These are phyloP conservation scores for Gila orcuttii DNA, from an alignment of 2,113 vertebrate genomes.

Conservation along the genomic window DNA sequence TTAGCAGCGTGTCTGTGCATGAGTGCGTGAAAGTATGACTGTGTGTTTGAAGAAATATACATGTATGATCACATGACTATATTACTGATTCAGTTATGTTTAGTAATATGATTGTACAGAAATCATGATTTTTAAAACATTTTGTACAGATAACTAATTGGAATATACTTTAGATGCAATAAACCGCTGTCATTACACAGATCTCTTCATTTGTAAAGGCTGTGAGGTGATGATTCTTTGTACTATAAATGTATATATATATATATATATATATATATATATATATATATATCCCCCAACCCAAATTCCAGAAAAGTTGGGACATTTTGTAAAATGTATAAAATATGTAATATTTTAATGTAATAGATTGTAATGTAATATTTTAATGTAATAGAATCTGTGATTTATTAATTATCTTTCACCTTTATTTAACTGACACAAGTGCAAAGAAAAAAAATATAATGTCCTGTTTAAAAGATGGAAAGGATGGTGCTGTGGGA, in stretches of 20 bases:
- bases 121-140: conserved; percentile 36
- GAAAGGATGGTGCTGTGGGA: too few species aligned
- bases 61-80: neutral
- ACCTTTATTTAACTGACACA: too few species aligned
- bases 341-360: too few species aligned
- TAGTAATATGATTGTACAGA: conserved; percentile 28
- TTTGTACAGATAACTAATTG: conserved; percentile 38
- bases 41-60: neutral
- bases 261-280: too few species aligned
- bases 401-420: too few species aligned
- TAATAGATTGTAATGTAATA: too few species aligned
- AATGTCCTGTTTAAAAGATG: too few species aligned
- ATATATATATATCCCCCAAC: too few species aligned
- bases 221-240: neutral
- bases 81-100: neutral
- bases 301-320: too few species aligned
- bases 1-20: neutral
- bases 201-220: neutral
- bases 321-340: too few species aligned
- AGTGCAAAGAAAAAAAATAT: too few species aligned
- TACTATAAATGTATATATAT: neutral
- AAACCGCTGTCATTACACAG: neutral
- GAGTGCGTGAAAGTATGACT: neutral
- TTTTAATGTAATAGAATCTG: too few species aligned
- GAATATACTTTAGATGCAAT: neutral